These are phyloP conservation scores for Phyllostomus hastatus DNA, from an alignment of 2,113 vertebrate genomes.

Conservation along the genomic window DNA sequence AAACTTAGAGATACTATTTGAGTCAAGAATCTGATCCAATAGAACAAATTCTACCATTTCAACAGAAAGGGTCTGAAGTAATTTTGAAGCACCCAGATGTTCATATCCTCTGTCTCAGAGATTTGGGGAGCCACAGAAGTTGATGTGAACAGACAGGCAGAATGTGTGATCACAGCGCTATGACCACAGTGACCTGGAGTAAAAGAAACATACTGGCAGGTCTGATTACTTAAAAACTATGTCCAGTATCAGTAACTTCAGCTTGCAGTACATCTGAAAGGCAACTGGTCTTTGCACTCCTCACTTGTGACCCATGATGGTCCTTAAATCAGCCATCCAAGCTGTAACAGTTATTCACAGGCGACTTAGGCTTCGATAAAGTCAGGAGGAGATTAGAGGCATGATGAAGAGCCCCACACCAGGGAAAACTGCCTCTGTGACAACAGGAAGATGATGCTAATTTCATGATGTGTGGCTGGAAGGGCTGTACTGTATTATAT, in stretches of 20 bases:
- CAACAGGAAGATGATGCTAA: conserved; percentile 32
- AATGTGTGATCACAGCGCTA: background rate
- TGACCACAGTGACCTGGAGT: background rate
- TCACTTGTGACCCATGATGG: background rate
- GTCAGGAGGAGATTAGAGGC: conserved; percentile 36
- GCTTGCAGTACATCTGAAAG: background rate
- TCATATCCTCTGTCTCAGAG: background rate
- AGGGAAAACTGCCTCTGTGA: conserved; percentile 37
- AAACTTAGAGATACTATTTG: background rate
- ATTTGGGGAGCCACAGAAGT: background rate
- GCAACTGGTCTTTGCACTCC: background rate
- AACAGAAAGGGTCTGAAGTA: background rate
- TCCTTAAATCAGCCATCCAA: conserved; percentile 51
- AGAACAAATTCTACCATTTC: background rate
- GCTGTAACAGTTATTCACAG: conserved; percentile 3
- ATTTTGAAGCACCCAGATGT: background rate
- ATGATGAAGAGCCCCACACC: background rate
- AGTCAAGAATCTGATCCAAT: background rate
- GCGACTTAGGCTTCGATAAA: background rate
- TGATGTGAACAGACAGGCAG: background rate
- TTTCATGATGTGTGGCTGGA: conserved; percentile 48
- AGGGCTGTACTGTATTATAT: conserved; percentile 15
- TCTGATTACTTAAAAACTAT: background rate
- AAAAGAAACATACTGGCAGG: background rate
- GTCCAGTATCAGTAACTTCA: background rate